Base-by-base conservation (phyloP, 2,797 vertebrate species). In the Gallinago stenura region DNA sequence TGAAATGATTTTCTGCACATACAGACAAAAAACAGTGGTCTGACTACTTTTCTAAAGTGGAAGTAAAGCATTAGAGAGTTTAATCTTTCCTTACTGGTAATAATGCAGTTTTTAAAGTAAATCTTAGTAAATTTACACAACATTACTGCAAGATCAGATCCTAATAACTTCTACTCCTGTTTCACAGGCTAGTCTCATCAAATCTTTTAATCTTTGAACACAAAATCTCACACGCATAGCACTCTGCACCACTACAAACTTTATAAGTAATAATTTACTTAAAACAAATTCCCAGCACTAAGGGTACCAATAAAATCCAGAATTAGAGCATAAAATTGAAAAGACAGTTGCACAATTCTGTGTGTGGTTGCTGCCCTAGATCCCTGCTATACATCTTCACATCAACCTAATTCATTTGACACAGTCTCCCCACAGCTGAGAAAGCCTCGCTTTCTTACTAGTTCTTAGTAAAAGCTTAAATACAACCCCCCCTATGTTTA, bases 321-420 rank as follows among this genome's bases (percentile, higher is more conserved):
- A 97, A 96, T 21, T 77, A 84, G 66, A 95, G 94, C 89, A 84
- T 90, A 97, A 97, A 97, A 97, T 96, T 91, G 89, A 92, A 90
- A 93, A 94, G 96, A 96, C 95, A 95, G 88, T 95, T 86, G 91
- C 82, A 96, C 95, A 97, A 92, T 95, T 92, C 95, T 78, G 19
- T 95, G 37, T 60, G 56, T 78, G 68, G 91, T 90, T 86, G 85
- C 80, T 89, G 87, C 89, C 75, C 43, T 50, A 80, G 85, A 85
- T 92, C 77, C 65, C 61, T 0, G 11, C 45, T 81, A 80, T 62
- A 83, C 77, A 76, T 75, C 77, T 89, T 90, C 83, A 65, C 71
- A 87, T 94, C 89, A 97, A 14, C 25, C 43, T 93, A 97, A 97
- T 97, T 97, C 51, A 92, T 96, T 95, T 97, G 97, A 97, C 95